Conservation (phyloP, 2,888 invertebrate genomes). For the Brachyptera risi region DNA sequence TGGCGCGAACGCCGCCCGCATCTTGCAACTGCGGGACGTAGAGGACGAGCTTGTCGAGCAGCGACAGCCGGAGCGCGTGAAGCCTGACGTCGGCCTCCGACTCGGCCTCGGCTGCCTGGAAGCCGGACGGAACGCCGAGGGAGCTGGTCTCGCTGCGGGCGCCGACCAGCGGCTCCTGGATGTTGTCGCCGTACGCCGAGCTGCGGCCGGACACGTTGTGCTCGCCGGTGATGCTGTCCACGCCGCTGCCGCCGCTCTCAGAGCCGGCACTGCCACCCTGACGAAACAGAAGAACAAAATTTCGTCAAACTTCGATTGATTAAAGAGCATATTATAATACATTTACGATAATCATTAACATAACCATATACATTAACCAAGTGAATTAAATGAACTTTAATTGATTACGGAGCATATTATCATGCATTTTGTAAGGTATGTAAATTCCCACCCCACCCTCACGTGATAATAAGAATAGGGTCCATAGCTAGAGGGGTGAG, state of each 20-base stretch:
- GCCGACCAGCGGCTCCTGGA: constrained; percentile 48
- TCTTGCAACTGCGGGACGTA: constrained; percentile 71
- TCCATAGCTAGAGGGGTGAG: too few species aligned
- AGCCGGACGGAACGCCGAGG: too few species aligned
- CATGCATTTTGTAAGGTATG: too few species aligned
- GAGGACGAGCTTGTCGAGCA: constrained; percentile 71
- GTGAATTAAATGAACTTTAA: too few species aligned
- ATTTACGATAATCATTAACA: too few species aligned
- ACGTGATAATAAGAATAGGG: too few species aligned
- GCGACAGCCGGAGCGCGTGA: constrained; percentile 63
- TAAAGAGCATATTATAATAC: too few species aligned
- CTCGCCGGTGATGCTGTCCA: constrained; percentile 86
- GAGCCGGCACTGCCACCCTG: constrained; percentile 64
- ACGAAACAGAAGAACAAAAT: too few species aligned
- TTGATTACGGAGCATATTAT: too few species aligned
- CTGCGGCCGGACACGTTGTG: constrained; percentile 85
- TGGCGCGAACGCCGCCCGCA: constrained; percentile 78
- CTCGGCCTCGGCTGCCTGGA: constrained; percentile 45
- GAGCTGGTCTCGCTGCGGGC: constrained; percentile 57
- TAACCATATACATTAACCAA: too few species aligned
- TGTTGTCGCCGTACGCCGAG: constrained; percentile 81
- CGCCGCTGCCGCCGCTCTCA: constrained; percentile 88
- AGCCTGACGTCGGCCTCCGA: constrained; percentile 47
- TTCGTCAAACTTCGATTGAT: too few species aligned
- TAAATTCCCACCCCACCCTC: too few species aligned